A percentile compares a stretch with the other conserved stretches of the same genome.
Conservation (phyloP, 2,797 vertebrate species). For the Thripadectes ignobilis region DNA sequence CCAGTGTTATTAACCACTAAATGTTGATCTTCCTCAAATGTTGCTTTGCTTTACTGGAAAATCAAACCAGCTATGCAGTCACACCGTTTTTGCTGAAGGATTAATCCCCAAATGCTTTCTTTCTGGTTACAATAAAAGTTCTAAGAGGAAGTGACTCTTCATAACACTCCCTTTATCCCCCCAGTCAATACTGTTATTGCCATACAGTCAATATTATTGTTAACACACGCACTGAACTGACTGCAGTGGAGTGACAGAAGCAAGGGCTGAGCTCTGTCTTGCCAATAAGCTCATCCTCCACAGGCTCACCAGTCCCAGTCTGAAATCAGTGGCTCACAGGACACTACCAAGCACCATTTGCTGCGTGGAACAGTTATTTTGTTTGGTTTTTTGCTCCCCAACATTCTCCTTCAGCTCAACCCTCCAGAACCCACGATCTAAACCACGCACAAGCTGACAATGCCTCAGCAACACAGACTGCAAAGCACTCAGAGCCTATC, state of each 20-base stretch:
- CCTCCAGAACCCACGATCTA: neutral
- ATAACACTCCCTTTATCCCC: neutral
- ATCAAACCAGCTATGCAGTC: neutral
- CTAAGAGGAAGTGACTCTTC: neutral
- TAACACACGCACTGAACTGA: neutral
- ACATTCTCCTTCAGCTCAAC: neutral
- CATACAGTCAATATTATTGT: too few relatives aligned
- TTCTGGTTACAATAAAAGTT: neutral
- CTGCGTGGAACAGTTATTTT: neutral
- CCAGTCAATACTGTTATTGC: neutral
- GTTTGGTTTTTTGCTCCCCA: neutral
- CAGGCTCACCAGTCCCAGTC: neutral
- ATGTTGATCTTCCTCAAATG: neutral
- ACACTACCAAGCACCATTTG: neutral
- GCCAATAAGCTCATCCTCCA: neutral
- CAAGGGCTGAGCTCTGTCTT: neutral
- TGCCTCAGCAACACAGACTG: neutral
- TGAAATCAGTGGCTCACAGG: neutral
- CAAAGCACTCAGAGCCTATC: neutral
- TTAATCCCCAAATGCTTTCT: neutral
- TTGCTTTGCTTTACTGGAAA: neutral
- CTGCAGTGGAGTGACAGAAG: neutral
- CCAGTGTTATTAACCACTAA: neutral
- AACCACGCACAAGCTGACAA: neutral
- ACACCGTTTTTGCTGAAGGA: neutral